phyloP scores from a whole-genome alignment of 2,113 vertebrate species.

The Peromyscus polionotus region DNA sequence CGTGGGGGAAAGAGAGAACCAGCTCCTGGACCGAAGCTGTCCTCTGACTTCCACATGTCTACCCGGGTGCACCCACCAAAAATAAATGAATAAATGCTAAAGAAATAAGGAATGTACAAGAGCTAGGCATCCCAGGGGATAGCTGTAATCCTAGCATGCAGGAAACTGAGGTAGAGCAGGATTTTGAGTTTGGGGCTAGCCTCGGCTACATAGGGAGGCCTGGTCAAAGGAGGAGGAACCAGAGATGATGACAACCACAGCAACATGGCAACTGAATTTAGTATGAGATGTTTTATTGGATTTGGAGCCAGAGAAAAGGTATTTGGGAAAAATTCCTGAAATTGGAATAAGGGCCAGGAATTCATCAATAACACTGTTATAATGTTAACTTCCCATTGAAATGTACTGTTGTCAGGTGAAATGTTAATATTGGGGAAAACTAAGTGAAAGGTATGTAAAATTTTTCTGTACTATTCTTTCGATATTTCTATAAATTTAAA shows the following conservation, averaged over 20 bases:
- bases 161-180: not conserved
- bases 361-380: not conserved
- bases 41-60: too few relatives aligned
- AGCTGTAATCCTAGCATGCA: not conserved
- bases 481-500: constrained; percentile 29
- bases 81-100: not conserved
- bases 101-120: not conserved
- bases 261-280: not conserved
- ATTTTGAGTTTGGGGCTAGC: not conserved
- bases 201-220: not conserved
- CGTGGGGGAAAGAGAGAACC: not conserved
- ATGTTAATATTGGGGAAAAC: not conserved
- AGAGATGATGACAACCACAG: not conserved
- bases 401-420: not conserved
- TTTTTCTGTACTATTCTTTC: not conserved
- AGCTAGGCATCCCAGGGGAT: not conserved
- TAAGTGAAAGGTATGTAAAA: not conserved
- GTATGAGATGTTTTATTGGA: not conserved
- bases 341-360: not conserved
- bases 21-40: not conserved
- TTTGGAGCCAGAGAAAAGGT: not conserved
- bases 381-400: not conserved
- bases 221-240: not conserved
- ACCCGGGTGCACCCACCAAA: not conserved
- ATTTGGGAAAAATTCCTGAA: not conserved